Base-by-base conservation (phyloP, 1,140 invertebrate species). In the Oncopeltus fasciatus region DNA sequence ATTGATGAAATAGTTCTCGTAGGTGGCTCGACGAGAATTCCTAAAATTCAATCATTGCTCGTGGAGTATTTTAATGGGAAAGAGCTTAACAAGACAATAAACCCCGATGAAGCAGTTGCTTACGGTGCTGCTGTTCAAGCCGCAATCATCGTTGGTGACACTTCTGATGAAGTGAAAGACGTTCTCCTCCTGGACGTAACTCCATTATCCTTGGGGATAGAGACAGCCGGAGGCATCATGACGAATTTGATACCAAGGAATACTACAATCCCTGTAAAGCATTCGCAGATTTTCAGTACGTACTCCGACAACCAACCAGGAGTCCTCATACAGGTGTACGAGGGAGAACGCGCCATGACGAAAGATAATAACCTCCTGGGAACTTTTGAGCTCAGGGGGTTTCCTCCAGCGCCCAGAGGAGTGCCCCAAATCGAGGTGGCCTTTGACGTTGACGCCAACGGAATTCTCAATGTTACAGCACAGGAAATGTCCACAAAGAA, bases 31-130 rank as follows among this genome's bases (percentile, higher is more conserved):
- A 98, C 95, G 38, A 86, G 95, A 77, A 98, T 98, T 69, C 95
- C 95, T 47, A 98, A 97, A 75, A 90, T 98, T 62, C 95, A 98
- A 76, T 94, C 94, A 71, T 77, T 95, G 46, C 77, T 96, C 47
- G 88, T 94, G 71, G 90, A 95, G 73, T 95, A 94, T 79, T 97
- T 96, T 82, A 95, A 95, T 67, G 95, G 94, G 62, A 97, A 97
- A 76, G 92, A 97, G 75, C 78, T 98, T 61, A 98, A 97, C 83
- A 96, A 95, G 71, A 90, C 87, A n/a, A 92, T 92, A 77, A 95
- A 95, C 71, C 94, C 94, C 46, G 94, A 97, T 77, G 93, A 97
- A 75, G 90, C 88, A 72, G 89, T 93, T 0, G 90, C 89, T 4
- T 92, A 92, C 69, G 90, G 90, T 64, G 90, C 90, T 57, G 90